These are phyloP conservation scores for Hipposideros armiger DNA, from an alignment of 2,113 vertebrate genomes.

Conservation along the genomic window DNA sequence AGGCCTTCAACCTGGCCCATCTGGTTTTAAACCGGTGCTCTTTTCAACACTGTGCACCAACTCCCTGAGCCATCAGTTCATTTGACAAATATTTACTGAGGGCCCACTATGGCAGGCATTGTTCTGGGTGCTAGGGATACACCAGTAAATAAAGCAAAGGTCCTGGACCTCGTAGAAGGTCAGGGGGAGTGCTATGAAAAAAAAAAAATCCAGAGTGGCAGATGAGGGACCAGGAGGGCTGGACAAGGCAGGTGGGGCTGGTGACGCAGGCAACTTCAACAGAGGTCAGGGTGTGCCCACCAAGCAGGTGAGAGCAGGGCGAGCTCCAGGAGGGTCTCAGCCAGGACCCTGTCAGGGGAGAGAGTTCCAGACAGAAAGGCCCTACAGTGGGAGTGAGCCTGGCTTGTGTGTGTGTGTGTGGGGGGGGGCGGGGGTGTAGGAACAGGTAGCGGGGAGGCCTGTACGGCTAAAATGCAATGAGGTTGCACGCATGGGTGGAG, in stretches of 20 bases:
- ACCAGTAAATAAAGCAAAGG: not conserved
- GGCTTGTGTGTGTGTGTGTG: not conserved
- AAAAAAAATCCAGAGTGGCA: not conserved
- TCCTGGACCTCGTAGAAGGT: accelerated
- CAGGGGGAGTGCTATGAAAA: not conserved
- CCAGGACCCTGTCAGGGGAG: not conserved
- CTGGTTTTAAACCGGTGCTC: not conserved
- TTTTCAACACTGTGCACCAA: accelerated
- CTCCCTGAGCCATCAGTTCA: not conserved
- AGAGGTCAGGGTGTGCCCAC: not conserved
- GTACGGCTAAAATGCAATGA: not conserved
- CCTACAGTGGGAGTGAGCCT: not conserved
- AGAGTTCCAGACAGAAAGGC: not conserved
- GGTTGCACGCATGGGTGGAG: not conserved
- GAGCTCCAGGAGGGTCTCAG: accelerated
- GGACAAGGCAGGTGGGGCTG: not conserved
- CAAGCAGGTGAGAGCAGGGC: not conserved
- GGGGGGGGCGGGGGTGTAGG: not conserved
- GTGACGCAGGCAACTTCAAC: not conserved
- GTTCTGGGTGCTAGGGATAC: not conserved
- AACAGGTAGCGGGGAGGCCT: not conserved
- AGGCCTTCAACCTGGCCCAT: no score
- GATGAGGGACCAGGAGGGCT: not conserved
- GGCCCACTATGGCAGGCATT: not conserved
- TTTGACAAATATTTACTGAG: not conserved